Evolutionary conservation across 30 jellyfish, hydroid and myxozoan species (phyloP).

Genomic region (Cassiopea andromeda): DNA sequence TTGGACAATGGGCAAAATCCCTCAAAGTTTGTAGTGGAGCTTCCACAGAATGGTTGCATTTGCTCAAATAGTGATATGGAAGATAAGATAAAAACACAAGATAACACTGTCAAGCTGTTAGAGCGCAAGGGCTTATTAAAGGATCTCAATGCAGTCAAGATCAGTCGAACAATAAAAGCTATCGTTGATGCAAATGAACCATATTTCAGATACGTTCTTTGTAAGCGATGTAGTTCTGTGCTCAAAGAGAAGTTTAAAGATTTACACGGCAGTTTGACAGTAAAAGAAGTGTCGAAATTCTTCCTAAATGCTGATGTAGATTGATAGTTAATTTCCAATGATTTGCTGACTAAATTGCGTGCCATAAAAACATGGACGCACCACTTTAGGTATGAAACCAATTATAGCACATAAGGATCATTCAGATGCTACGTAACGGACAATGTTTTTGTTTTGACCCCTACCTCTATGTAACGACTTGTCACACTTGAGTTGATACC

Average conservation of each 20-base stretch:
- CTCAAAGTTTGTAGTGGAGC: conserved; percentile 12
- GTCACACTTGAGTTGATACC: too few relatives aligned
- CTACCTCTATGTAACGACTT: too few relatives aligned
- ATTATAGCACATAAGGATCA: too few relatives aligned
- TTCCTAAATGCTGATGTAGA: conserved; percentile 45
- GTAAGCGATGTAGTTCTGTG: conserved; percentile 13
- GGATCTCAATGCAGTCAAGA: conserved; percentile 17
- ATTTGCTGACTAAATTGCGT: neutral
- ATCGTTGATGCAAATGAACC: conserved; percentile 35
- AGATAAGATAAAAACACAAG: neutral
- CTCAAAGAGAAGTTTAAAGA: conserved; percentile 32
- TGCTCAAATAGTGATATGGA: neutral
- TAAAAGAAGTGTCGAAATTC: conserved; percentile 49
- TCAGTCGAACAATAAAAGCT: conserved; percentile 16
- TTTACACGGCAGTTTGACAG: conserved; percentile 20
- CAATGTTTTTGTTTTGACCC: too few relatives aligned
- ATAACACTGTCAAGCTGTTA: neutral
- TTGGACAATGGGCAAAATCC: conserved; percentile 32
- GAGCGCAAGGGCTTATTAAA: conserved; percentile 1
- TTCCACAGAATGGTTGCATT: neutral
- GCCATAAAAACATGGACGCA: too few relatives aligned
- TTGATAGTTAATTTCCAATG: neutral
- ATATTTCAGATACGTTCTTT: conserved; percentile 38
- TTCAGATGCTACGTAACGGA: too few relatives aligned
- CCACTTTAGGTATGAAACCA: too few relatives aligned